Conservation (phyloP, 2,888 invertebrate species). For the Sacculina carcini region DNA sequence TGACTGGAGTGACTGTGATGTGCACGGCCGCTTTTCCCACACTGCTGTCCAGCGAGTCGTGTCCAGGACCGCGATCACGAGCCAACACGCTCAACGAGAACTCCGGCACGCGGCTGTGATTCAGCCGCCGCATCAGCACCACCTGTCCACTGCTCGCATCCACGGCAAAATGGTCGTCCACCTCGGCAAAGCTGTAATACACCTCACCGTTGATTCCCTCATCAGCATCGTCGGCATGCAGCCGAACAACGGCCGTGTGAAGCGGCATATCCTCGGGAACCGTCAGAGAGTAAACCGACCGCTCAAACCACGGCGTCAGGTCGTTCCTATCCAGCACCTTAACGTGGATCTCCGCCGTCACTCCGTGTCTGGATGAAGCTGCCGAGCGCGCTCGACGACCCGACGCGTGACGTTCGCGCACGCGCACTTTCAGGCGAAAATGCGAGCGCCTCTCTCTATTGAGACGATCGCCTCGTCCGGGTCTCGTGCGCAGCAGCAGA, state of each 20-base stretch:
- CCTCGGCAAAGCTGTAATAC: conserved; percentile 68
- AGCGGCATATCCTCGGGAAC: conserved; percentile 66
- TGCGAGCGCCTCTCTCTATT: conserved; percentile 73
- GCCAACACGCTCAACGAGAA: conserved; percentile 56
- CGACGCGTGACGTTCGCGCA: conserved; percentile 21
- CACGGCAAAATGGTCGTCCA: conserved; percentile 60
- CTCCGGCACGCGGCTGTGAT: conserved; percentile 37
- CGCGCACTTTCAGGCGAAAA: conserved; percentile 50
- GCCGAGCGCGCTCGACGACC: conserved; percentile 4
- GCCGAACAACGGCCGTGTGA: conserved; percentile 27
- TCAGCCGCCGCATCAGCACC: conserved; percentile 48
- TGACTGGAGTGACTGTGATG: conserved; percentile 31
- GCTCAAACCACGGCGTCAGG: conserved; percentile 74
- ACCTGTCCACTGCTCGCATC: conserved; percentile 78
- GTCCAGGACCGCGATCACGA: conserved; percentile 48
- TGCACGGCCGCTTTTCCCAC: conserved; percentile 35
- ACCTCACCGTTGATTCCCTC: conserved; percentile 85
- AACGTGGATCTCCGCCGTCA: conserved; percentile 41
- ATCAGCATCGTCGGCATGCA: conserved; percentile 78
- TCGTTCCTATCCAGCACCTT: conserved; percentile 62
- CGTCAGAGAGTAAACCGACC: conserved; percentile 57
- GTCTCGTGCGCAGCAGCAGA: conserved; percentile 59
- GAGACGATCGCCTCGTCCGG: conserved; percentile 58
- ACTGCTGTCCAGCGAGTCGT: conserved; percentile 25
- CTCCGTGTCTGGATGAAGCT: conserved; percentile 24